Base-by-base conservation (phyloP, 2,797 vertebrate genomes). In the Halcyon badia region DNA sequence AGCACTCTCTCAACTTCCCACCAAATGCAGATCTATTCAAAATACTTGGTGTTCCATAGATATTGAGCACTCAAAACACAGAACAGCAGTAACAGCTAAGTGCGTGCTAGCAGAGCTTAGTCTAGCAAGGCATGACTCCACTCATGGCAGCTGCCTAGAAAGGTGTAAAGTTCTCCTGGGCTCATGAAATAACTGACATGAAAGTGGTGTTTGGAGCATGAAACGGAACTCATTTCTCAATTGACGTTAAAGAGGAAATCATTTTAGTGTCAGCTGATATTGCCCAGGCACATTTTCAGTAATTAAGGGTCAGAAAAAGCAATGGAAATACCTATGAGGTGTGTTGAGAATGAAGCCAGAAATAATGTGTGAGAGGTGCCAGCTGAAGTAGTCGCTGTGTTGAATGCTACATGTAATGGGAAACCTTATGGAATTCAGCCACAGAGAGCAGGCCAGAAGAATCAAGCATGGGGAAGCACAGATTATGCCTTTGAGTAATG, bases 181-280 rank as follows among this genome's bases (percentile, higher is more conserved):
- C 65, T 89, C 58, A 1, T 81, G 84, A 89, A 93, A 85, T 89
- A 54, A 78, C 75, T 61, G 78, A 93, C 94, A 93, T 83, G 65
- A 93, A 94, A 97, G 89, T 33, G 21, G 73, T 11, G 3, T 94
- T 94, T 95, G 82, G 84, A 91, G 64, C 71, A 75, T 91, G 84
- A 66, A 94, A 94, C 26, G 49, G 91, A 97, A 96, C 57, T 72
- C n/a, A 79, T 91, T 94, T 95, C 89, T 95, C 61, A 96, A 68
- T 48, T 86, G 87, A 51, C 79, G 76, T 94, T 94, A 94, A 88
- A 87, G 69, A 83, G 89, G 92, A 96, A 96, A 95, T 77, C 7
- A 58, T 96, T 97, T 94, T 58, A 81, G 93, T 79, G 95, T 94
- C 91, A 88, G 80, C 2, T 95, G 95, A 97, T 86, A 39, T 49